These are phyloP conservation scores for Gari tellinella DNA, from an alignment of 2,888 invertebrate genomes.

Conservation along the genomic window DNA sequence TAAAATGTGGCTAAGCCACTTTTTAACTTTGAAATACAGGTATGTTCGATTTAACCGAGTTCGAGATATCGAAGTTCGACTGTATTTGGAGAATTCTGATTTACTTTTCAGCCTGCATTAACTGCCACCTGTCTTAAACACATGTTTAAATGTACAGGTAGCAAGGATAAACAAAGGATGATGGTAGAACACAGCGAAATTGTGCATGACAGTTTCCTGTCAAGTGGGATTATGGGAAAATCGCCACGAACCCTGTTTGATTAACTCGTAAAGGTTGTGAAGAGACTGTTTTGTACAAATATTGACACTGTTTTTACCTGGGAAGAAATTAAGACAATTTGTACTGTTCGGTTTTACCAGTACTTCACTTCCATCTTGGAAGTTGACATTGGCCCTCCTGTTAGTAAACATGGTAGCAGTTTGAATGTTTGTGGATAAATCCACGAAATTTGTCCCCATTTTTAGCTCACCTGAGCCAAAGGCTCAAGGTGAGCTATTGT, in stretches of 20 bases:
- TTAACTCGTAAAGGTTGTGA: slow-evolving; percentile 43
- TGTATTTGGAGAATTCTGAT: too few species aligned
- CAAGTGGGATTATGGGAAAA: slow-evolving; percentile 56
- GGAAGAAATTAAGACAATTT: slow-evolving; percentile 56
- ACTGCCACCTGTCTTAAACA: too few species aligned
- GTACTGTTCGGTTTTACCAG: slow-evolving; percentile 44
- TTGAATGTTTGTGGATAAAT: slow-evolving; percentile 41
- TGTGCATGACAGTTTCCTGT: slow-evolving; percentile 47
- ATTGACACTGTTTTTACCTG: slow-evolving; percentile 51
- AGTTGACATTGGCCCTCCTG: slow-evolving; percentile 34
- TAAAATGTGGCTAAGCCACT: too few species aligned
- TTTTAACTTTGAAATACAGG: too few species aligned
- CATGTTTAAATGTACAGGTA: background rate
- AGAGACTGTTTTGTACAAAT: slow-evolving; percentile 46
- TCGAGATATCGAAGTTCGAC: too few species aligned
- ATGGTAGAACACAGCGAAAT: background rate
- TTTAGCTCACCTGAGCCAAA: too few species aligned
- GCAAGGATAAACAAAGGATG: background rate
- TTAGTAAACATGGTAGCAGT: slow-evolving; percentile 49
- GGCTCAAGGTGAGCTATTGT: too few species aligned
- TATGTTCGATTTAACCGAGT: too few species aligned
- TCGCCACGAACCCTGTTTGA: slow-evolving; percentile 52
- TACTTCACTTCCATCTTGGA: slow-evolving; percentile 46
- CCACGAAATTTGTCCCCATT: slow-evolving; percentile 31
- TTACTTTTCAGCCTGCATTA: too few species aligned